phyloP scores from a whole-genome alignment of 1,140 invertebrate species.

The Palaemon carinicauda region DNA sequence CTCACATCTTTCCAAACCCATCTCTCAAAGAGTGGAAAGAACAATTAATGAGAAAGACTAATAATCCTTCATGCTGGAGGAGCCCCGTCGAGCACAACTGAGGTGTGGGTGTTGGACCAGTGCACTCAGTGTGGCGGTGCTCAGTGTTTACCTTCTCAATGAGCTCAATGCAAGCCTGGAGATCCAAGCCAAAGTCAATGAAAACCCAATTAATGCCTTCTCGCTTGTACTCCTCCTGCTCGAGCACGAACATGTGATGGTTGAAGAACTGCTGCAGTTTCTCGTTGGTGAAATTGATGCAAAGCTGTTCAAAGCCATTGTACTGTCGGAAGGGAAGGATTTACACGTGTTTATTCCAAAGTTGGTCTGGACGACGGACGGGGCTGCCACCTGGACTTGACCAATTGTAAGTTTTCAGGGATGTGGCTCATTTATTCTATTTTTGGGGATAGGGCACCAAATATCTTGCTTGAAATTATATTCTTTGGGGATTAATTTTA shows the following conservation, averaged over 20 bases:
- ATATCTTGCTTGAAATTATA: no score
- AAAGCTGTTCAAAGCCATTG: constrained; percentile 97
- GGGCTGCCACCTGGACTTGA: no score
- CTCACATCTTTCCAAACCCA: no score
- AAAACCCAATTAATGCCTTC: constrained; percentile 88
- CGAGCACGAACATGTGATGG: constrained; percentile 97
- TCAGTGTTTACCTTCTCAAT: constrained; percentile 88
- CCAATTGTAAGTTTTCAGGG: no score
- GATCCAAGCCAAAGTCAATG: constrained; percentile 98
- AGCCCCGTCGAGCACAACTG: background rate
- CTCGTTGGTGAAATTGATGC: constrained; percentile 99
- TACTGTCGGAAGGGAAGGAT: constrained; percentile 71
- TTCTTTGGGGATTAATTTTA: no score
- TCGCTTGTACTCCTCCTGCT: constrained; percentile 75
- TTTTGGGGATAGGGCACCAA: no score
- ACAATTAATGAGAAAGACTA: no score
- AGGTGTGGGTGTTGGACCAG: background rate
- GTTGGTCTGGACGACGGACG: no score
- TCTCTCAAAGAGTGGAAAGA: no score
- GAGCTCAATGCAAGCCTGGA: constrained; percentile 94
- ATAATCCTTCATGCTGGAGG: no score
- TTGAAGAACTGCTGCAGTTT: constrained; percentile 98
- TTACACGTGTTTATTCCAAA: no score
- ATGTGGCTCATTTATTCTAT: no score
- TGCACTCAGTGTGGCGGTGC: background rate